Evolutionary conservation across 1,140 invertebrate genomes (phyloP), one percentile per base, ranked within the genome.

Genomic region (Pemphigus obesinymphae): DNA sequence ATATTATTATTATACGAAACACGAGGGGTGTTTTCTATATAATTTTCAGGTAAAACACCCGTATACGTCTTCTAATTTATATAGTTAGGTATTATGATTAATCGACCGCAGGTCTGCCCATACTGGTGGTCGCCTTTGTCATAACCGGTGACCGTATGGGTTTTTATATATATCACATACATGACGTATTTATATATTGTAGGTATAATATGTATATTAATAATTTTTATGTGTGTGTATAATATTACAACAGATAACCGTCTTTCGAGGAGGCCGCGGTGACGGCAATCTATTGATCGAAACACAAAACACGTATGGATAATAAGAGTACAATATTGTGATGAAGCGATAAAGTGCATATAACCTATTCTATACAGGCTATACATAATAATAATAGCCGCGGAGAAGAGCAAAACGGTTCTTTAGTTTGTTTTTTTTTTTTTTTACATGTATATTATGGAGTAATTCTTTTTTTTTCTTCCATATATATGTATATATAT

Each of bases 321-420:
- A 73, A 73, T 45, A 11, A 73, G 70, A 73, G 70, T 73, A 73
- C 43, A 73, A 73, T 73, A 73, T 73, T 50, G 26, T 50, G 70
- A 73, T 73, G 70, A 50, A n/a, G 26, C 45, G 70, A 73, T 73
- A 73, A 73, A 73, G 43, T 13, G 43, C 13, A 11, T 40, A 23
- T 63, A 34, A 6, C 0, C 43, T 53, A 53, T 13, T n/a, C 26
- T 13, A 26, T 55, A 55, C 48, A 50, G 17, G 17, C 17, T 23
- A 23, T 26, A 26, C 8, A 26, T 23, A 11, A 61, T 61, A 20
- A 73, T 50, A 73, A 50, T 31, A 73, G 43, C 7, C 40, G 15
- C 15, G 43, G 17, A n/a, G 8, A 48, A 31, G 29, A 73, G 29
- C 26, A 73, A 50, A 50, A 73, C 26, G 43, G 26, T 70, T 70